Evolutionary conservation across 2,113 vertebrate genomes (phyloP), one percentile per base, ranked within the genome.

Genomic region (Natator depressus): DNA sequence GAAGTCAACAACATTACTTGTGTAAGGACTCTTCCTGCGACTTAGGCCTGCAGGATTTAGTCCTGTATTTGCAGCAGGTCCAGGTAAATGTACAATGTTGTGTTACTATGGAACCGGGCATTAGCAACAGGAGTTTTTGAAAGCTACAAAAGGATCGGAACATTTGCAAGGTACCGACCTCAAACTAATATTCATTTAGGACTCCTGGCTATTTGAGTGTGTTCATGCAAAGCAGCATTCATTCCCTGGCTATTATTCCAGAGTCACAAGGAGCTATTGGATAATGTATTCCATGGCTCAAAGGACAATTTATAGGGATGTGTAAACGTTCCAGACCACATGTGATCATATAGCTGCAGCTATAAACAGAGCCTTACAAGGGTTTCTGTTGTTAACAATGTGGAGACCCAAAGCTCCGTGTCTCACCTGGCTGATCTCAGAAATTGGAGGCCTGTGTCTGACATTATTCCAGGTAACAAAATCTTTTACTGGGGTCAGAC

Each of bases 381-480:
- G 2, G 2, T 95, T 89, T 47, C 92, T 85, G 19, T 88, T 84
- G 80, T 7, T 82, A 62, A 93, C 84, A 76, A 98, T 98, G 98
- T 5, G 2, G 84, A 96, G 89, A 97, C 59, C 76, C 78, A 94
- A 91, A 90, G 79, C 72, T 90, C 96, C 94, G 79, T 46, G 76
- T 92, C 86, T 97, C 7, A 8, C 89, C 54, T 98, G 96, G 47
- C 90, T 97, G 95, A 97, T 98, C 92, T 94, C 93, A 91, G 91
- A 97, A 95, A 72, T 31, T 20, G 98, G 95, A 96, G 80, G 88
- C 90, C 85, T 97, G 51, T 97, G 93, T 95, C 96, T 98, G 79
- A 93, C 78, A 54, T 97, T 98, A 25, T 97, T 96, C 83, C 98
- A 98, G 98, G 98, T 98, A 98, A 98, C 6, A 47, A 90, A 88